These are phyloP conservation scores for Zaprionus obscuricornis DNA, from an alignment of 2,888 invertebrate species.

Conservation along the genomic window DNA sequence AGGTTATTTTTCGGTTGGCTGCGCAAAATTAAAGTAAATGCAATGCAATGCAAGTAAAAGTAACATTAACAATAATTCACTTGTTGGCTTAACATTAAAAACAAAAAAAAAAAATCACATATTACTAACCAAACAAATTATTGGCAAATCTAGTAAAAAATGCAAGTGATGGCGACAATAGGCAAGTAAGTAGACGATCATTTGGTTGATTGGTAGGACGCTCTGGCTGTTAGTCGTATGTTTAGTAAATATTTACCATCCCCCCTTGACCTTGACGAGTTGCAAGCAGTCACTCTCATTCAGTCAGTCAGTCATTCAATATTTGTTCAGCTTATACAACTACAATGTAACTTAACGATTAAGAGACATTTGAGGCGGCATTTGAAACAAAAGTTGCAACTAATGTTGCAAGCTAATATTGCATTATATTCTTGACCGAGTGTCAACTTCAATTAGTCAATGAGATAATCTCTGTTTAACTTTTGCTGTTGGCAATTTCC, in stretches of 20 bases:
- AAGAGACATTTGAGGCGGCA: too few species aligned
- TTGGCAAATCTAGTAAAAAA: conserved; percentile 60
- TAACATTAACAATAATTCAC: conserved; percentile 48
- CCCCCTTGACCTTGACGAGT: conserved; percentile 64
- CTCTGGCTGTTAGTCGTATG: conserved; percentile 10
- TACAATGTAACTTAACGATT: too few species aligned
- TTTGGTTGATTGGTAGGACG: conserved; percentile 2
- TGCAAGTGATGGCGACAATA: conserved; percentile 31
- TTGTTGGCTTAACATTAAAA: conserved; percentile 60
- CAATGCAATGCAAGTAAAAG: conserved; percentile 46
- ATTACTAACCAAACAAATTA: conserved; percentile 71
- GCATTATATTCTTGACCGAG: conserved; percentile 20
- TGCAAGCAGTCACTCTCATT: conserved; percentile 26
- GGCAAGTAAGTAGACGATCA: conserved; percentile 14
- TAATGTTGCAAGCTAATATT: conserved; percentile 15
- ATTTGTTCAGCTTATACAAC: conserved; percentile 46
- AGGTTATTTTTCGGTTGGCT: conserved; percentile 45
- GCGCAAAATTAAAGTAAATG: conserved; percentile 29
- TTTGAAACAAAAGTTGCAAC: too few species aligned
- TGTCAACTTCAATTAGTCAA: conserved; percentile 43
- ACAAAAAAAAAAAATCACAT: conserved; percentile 58
- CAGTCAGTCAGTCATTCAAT: conserved; percentile 24
- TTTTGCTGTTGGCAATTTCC: background rate
- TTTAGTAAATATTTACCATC: conserved; percentile 60
- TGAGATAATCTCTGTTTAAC: conserved; percentile 42